Percentiles rank a stretch among this genome's conserved stretches.
These are phyloP conservation scores for Riparia riparia DNA, from an alignment of 2,113 vertebrate genomes.

Conservation along the genomic window DNA sequence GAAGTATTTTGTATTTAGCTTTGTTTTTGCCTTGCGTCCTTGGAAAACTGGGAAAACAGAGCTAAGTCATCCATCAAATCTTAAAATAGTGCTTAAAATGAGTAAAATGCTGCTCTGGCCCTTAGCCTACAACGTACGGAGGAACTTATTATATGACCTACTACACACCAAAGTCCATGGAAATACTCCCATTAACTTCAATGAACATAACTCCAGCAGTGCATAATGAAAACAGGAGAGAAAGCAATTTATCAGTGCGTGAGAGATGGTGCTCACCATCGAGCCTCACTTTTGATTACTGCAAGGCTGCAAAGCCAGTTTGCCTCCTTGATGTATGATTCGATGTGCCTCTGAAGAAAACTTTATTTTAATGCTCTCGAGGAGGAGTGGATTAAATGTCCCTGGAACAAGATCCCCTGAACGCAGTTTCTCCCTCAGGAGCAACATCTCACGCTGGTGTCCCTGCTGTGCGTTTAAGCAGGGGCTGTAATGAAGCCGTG, in stretches of 20 bases:
- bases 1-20: slow-evolving; percentile 65
- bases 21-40: slow-evolving; percentile 59
- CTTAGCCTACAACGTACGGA: neutral
- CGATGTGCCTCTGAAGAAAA: slow-evolving; percentile 41
- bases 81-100: slow-evolving; percentile 76
- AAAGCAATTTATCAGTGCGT: neutral
- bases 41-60: slow-evolving; percentile 68
- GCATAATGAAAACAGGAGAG: slow-evolving; percentile 17
- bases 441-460: neutral
- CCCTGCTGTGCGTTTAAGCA: neutral
- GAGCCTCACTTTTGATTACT: neutral
- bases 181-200: slow-evolving; percentile 46
- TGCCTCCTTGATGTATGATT: slow-evolving; percentile 19
- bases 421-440: neutral
- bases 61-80: slow-evolving; percentile 73
- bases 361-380: slow-evolving; percentile 21
- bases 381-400: neutral
- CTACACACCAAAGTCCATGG: slow-evolving; percentile 37
- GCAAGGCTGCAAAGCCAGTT: slow-evolving; percentile 1
- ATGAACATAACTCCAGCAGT: neutral
- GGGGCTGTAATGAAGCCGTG: neutral
- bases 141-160: slow-evolving; percentile 27
- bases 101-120: slow-evolving; percentile 51
- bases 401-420: neutral
- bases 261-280: neutral